Base-by-base conservation (phyloP, 2,888 invertebrate species). In the Eubasilissa splendida region DNA sequence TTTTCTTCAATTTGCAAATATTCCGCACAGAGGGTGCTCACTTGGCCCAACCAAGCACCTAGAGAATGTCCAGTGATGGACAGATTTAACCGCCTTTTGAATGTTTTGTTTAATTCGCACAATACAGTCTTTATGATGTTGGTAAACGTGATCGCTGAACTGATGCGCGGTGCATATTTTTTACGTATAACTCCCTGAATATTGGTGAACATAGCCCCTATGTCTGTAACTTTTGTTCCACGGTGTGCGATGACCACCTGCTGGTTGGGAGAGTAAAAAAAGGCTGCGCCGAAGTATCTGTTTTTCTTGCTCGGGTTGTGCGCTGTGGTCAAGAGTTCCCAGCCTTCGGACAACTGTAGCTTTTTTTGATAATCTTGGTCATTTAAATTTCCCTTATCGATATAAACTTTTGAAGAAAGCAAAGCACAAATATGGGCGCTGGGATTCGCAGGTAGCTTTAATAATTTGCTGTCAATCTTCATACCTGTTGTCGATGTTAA, bases 191-290 rank as follows among this genome's bases (percentile, higher is more conserved):
- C 68, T 42, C 50, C 68, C 9, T n/a, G 11, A 11, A n/a, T 4
- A 42, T 68, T 42, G 14, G 42, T 68, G 33, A 31, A 42, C 14
- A n/a, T 12, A 5, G 50, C 10, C 12, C 50, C 68, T 0, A 1
- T 10, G 42, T 68, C 42, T 3, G 2, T n/a, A 4, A 14, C 7
- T n/a, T 9, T 4, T 42, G 52, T 68, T 2, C 68, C 68, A 0
- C 68, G 12, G 42, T 68, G 68, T 10, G 68, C 42, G 31, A 68
- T 31, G 42, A 68, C 68, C 52, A 68, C 68, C n/a, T 68, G 52
- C 52, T 68, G 68, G 14, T 42, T 42, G n/a, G n/a, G 5, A 1
- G 68, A 42, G n/a, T 42, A n/a, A 4, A 4, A 58, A 8, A 7
- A 58, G 14, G 4, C 58, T 14, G 14, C 68, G 14, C 66, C 66